Conservation (phyloP, 2,888 invertebrate species). For the Pollenia angustigena region DNA sequence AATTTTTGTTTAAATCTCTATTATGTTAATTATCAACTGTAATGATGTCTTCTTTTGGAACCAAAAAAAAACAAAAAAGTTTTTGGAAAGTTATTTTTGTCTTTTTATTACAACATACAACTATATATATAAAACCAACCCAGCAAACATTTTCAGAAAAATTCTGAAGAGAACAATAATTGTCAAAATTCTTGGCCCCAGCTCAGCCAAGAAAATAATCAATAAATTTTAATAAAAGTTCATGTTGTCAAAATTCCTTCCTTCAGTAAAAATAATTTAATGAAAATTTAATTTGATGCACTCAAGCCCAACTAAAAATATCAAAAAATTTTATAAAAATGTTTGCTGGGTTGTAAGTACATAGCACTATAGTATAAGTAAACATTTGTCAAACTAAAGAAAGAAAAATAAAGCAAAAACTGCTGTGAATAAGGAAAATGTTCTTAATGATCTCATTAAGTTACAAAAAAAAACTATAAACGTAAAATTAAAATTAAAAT, state of each 20-base stretch:
- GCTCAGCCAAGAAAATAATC: too few relatives aligned
- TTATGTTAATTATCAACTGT: conserved; percentile 30
- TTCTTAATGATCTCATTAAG: conserved; percentile 63
- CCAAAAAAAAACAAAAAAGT: neutral
- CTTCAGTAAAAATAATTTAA: too few relatives aligned
- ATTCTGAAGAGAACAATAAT: too few relatives aligned
- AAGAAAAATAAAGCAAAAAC: conserved; percentile 13
- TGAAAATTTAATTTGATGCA: too few relatives aligned
- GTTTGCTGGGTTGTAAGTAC: neutral
- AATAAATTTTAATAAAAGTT: too few relatives aligned
- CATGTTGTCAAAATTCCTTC: too few relatives aligned
- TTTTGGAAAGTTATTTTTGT: conserved; percentile 18
- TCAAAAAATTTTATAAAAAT: neutral
- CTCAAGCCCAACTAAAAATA: too few relatives aligned
- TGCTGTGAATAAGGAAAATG: neutral
- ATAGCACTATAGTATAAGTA: neutral
- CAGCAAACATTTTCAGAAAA: neutral
- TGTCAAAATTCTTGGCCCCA: neutral
- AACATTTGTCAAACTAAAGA: conserved; percentile 33
- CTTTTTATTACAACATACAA: neutral
- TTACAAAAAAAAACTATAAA: conserved; percentile 36
- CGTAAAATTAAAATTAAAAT: conserved; percentile 43
- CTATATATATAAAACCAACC: neutral
- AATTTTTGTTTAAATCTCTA: conserved; percentile 16
- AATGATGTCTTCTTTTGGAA: conserved; percentile 28